A percentile compares a stretch with the other conserved stretches of the same genome.
These are phyloP conservation scores for Acanthopagrus latus DNA, from an alignment of 2,797 vertebrate genomes.

Conservation along the genomic window DNA sequence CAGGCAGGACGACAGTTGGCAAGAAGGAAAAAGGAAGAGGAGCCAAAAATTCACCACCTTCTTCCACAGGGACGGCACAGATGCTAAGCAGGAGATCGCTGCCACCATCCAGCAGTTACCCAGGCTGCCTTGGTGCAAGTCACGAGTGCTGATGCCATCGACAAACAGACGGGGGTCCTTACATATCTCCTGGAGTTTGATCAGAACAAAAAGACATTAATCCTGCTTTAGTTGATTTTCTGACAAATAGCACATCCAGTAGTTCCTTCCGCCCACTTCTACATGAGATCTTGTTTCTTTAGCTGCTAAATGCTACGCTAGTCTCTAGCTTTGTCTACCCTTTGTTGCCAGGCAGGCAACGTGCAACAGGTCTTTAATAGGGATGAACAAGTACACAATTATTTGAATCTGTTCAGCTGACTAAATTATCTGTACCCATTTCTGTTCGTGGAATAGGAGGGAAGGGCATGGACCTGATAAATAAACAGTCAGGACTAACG, in stretches of 20 bases:
- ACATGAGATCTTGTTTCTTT: background rate
- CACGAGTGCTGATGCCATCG: constrained; percentile 90
- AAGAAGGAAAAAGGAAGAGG: background rate
- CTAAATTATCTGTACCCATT: no score
- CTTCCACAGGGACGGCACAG: constrained; percentile 88
- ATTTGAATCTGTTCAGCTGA: no score
- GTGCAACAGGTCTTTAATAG: background rate
- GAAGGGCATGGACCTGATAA: no score
- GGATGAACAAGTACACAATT: no score
- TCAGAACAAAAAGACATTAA: background rate
- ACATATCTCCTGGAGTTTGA: constrained; percentile 83
- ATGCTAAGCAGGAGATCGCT: constrained; percentile 88
- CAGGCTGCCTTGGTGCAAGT: constrained; percentile 90
- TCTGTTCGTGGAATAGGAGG: no score
- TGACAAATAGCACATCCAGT: no score
- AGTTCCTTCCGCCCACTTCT: background rate
- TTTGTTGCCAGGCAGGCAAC: background rate
- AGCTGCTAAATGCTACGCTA: background rate
- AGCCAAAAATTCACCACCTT: constrained; percentile 55
- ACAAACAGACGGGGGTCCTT: constrained; percentile 89
- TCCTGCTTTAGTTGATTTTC: background rate
- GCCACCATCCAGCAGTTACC: constrained; percentile 93
- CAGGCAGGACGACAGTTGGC: no score
- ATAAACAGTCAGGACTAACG: no score
- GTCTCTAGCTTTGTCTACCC: background rate